Base-by-base conservation (phyloP, 2,888 invertebrate species). In the Philereme vetulata region DNA sequence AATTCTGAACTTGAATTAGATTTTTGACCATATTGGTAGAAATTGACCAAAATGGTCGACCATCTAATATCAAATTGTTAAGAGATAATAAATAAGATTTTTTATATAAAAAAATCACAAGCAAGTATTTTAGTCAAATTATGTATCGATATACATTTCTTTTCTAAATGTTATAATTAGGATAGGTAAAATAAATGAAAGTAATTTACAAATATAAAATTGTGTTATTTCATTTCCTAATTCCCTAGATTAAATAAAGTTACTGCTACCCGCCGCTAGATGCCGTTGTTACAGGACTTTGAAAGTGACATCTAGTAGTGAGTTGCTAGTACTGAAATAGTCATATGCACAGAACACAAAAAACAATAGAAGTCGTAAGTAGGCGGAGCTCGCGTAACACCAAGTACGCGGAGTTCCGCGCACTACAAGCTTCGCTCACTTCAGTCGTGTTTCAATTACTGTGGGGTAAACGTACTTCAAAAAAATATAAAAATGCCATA, bases 11-110 rank as follows among this genome's bases (percentile, higher is more conserved):
- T 72, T 71, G 55, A 74, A 89, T 90, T 90, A 90, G 89, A 85
- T 72, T 80, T 88, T 91, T 90, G 90, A 85, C 86, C 87, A 80
- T 82, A 75, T 84, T 82, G 91, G 81, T 62, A 48, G 11, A 46
- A 45, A 62, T 44, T 42, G 59, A 68, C 84, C 90, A 77, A 81
- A 70, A 78, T 84, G 88, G 88, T 88, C 81, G 90, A 91, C 89
- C 80, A 64, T 87, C 84, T 91, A 90, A 90, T 90, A 62, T 74
- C 59, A 68, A 81, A 85, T 83, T 82, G 84, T 70, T 70, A 81
- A 81, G 64, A 58, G 54, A 56, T 57, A 56, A 73, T 69, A 74
- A 68, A 66, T 70, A 67, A 72, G 70, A 65, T 68, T 72, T 74
- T 38, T 76, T 79, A 62, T 76, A 74, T 77, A 74, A 62, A 73